These are phyloP conservation scores for Serrognathus titanus DNA, from an alignment of 2,888 invertebrate species.

Conservation along the genomic window DNA sequence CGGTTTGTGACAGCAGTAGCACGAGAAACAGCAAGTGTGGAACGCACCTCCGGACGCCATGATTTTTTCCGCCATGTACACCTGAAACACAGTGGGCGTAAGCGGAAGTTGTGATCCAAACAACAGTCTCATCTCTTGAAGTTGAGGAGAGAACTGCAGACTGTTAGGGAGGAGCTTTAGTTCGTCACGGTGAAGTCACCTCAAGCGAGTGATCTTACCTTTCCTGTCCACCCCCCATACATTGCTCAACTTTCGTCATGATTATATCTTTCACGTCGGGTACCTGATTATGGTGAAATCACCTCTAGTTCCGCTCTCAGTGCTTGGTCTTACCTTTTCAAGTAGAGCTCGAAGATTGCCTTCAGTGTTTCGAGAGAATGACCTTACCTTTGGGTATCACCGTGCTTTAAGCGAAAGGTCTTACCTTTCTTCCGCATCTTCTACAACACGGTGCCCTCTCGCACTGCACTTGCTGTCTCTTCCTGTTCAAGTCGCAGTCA, in stretches of 20 bases:
- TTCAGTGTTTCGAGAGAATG: too few relatives aligned
- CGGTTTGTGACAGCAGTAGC: constrained; percentile 52
- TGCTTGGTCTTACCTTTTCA: not conserved
- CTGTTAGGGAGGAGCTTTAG: too few relatives aligned
- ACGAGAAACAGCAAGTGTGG: constrained; percentile 53
- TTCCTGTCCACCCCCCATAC: too few relatives aligned
- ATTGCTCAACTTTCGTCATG: not conserved
- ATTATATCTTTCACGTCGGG: too few relatives aligned
- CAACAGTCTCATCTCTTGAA: too few relatives aligned
- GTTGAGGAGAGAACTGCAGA: too few relatives aligned
- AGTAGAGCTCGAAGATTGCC: not conserved
- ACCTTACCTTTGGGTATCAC: too few relatives aligned
- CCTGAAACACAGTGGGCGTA: constrained; percentile 27
- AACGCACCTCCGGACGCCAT: constrained; percentile 49
- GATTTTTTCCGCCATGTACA: constrained; percentile 44
- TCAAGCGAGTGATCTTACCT: too few relatives aligned
- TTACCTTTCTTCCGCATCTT: constrained; percentile 46
- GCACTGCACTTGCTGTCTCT: constrained; percentile 19
- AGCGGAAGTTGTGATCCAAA: too few relatives aligned
- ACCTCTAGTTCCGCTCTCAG: too few relatives aligned
- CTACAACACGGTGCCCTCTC: constrained; percentile 37
- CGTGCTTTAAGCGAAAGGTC: not conserved
- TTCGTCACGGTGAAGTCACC: too few relatives aligned
- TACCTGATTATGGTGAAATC: too few relatives aligned
- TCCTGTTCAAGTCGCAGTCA: constrained; percentile 26